These are phyloP conservation scores for Eristalinus aeneus DNA, from an alignment of 2,888 invertebrate species.

Conservation along the genomic window DNA sequence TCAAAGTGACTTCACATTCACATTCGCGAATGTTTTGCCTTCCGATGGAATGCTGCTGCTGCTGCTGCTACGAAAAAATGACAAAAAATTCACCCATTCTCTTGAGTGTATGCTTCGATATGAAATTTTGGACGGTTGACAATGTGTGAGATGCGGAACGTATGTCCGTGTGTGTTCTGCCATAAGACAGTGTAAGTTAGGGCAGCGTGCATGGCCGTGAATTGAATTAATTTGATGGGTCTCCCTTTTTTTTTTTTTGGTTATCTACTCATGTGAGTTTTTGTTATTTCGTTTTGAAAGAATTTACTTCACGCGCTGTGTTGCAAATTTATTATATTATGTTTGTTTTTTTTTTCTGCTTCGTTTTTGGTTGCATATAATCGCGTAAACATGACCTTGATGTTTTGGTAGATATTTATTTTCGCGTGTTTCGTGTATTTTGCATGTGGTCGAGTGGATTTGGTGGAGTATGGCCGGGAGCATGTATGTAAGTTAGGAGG, in stretches of 20 bases:
- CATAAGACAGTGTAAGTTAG: conserved; percentile 35
- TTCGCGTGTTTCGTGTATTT: background rate
- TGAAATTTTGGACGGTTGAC: conserved; percentile 42
- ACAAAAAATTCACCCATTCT: conserved; percentile 33
- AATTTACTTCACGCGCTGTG: conserved; percentile 46
- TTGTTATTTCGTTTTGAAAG: conserved; percentile 38
- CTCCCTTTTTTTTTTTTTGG: conserved; percentile 53
- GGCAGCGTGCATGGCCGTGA: conserved; percentile 52
- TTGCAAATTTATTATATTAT: conserved; percentile 33
- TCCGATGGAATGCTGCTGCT: conserved; percentile 24
- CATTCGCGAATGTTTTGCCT: conserved; percentile 12
- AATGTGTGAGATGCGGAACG: conserved; percentile 4
- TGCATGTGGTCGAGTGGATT: conserved; percentile 4
- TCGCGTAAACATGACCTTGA: conserved; percentile 57
- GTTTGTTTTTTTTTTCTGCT: background rate
- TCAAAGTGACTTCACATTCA: conserved; percentile 27
- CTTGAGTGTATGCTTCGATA: conserved; percentile 30
- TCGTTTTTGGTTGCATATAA: conserved; percentile 43
- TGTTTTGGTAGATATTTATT: conserved; percentile 25
- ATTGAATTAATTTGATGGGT: conserved; percentile 63
- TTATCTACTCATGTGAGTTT: conserved; percentile 16
- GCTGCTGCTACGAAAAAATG: background rate
- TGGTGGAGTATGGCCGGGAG: conserved; percentile 11
- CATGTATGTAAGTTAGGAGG: conserved; percentile 5
- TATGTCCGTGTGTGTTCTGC: conserved; percentile 31